phyloP scores from a whole-genome alignment of 2,888 invertebrate species.

The Nemoura dubitans region DNA sequence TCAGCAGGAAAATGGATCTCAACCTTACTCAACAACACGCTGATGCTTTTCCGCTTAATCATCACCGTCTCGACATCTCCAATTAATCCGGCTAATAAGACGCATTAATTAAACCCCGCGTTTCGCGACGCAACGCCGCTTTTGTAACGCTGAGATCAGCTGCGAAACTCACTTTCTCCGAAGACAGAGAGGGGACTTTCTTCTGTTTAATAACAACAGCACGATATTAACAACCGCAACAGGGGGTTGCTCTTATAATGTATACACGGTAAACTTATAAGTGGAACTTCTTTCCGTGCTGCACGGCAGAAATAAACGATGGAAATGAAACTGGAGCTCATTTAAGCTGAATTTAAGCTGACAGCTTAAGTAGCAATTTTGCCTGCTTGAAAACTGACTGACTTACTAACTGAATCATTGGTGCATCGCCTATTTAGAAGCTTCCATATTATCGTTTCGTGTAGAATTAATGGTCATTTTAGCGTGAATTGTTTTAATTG shows the following conservation, averaged over 20 bases:
- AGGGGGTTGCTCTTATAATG: neutral
- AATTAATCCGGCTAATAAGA: neutral
- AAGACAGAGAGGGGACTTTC: neutral
- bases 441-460: too few species aligned
- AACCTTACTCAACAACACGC: neutral
- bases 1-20: neutral
- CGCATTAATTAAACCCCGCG: neutral
- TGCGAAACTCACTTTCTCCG: neutral
- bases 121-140: neutral
- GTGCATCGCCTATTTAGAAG: too few species aligned
- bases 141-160: neutral
- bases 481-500: too few species aligned
- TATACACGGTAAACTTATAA: neutral
- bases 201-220: neutral
- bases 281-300: neutral
- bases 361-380: too few species aligned
- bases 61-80: neutral
- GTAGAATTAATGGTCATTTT: too few species aligned
- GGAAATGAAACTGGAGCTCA: neutral
- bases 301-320: neutral
- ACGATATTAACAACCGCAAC: neutral
- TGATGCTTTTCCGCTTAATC: neutral
- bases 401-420: too few species aligned
- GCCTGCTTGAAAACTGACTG: too few species aligned
- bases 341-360: neutral